phyloP scores from a whole-genome alignment of 92 coral and sea anemone genomes.

The Desmophyllum pertusum region DNA sequence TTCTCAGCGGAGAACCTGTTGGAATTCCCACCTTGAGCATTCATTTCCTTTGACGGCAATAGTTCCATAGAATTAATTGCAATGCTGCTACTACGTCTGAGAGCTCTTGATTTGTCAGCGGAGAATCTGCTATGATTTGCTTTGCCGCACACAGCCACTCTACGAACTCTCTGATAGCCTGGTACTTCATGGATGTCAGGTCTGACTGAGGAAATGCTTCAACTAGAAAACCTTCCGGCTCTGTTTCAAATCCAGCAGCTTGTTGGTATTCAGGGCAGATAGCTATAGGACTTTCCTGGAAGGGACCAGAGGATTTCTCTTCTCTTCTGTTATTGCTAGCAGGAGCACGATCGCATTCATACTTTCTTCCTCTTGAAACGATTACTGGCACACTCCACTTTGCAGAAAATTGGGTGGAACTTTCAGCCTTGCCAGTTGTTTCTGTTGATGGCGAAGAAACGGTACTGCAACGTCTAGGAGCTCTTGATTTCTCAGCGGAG shows the following conservation, averaged over 20 bases:
- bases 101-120: too few species aligned
- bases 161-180: background rate
- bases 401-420: background rate
- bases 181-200: background rate
- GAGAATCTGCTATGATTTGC: too few species aligned
- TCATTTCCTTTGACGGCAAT: background rate
- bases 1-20: background rate
- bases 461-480: background rate
- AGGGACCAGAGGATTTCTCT: background rate
- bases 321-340: background rate
- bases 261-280: background rate
- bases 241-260: background rate
- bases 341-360: background rate
- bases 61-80: too few species aligned
- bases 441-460: background rate
- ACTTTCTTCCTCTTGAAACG: background rate
- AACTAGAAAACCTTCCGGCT: background rate
- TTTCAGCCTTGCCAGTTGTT: background rate
- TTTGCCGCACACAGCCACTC: background rate
- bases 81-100: too few species aligned
- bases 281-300: background rate
- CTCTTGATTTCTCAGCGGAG: background rate
- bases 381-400: background rate
- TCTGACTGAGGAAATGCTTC: background rate
- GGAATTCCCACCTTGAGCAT: background rate